Conservation (phyloP, 2,797 vertebrate genomes). For the Pygocentrus nattereri region DNA sequence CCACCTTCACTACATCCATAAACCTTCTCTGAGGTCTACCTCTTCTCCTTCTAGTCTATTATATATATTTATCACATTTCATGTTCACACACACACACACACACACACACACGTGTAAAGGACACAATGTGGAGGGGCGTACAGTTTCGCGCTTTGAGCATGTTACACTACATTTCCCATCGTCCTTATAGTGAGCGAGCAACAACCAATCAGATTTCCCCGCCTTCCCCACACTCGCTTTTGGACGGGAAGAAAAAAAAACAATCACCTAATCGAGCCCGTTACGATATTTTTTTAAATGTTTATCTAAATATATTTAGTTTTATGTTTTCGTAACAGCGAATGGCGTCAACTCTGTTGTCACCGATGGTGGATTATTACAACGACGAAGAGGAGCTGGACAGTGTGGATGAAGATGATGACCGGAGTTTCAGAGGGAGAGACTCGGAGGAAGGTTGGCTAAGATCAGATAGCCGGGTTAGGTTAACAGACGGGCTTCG, state of each 20-base stretch:
- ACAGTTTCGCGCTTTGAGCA: no score
- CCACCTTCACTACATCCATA: no score
- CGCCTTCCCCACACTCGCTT: conserved; percentile 30
- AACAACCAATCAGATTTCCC: conserved; percentile 32
- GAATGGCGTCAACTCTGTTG: conserved; percentile 84
- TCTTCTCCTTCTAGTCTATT: no score
- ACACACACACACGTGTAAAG: no score
- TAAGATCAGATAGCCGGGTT: not conserved
- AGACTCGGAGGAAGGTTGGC: conserved; percentile 92
- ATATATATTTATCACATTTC: no score
- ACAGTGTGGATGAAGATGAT: conserved; percentile 94
- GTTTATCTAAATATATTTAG: not conserved
- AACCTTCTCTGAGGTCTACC: no score
- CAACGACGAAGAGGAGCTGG: conserved; percentile 94
- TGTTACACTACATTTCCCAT: conserved; percentile 19
- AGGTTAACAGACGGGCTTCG: no score
- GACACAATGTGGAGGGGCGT: no score
- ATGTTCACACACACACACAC: no score
- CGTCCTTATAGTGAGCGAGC: not conserved
- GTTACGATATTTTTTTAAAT: conserved; percentile 18
- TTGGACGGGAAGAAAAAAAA: conserved; percentile 15
- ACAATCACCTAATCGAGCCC: not conserved
- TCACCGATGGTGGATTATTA: conserved; percentile 93
- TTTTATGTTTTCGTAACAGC: conserved; percentile 38
- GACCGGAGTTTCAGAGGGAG: conserved; percentile 93